Conservation (phyloP, 2,797 vertebrate genomes). For the Synaphobranchus kaupii region DNA sequence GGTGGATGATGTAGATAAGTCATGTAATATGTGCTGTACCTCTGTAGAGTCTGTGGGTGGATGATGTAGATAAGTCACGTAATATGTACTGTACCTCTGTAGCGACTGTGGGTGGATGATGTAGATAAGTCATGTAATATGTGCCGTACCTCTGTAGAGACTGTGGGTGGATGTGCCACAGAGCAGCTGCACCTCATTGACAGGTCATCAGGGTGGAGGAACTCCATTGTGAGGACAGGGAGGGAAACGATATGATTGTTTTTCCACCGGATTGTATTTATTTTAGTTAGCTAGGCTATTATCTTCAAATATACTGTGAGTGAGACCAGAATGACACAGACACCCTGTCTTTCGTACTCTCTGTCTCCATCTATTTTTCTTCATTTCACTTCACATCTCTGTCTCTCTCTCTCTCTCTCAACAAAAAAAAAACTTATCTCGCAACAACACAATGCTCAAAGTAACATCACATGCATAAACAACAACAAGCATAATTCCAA, state of each 20-base stretch:
- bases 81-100: neutral
- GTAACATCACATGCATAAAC: neutral
- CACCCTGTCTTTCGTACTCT: neutral
- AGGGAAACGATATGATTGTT: neutral
- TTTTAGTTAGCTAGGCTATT: neutral
- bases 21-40: neutral
- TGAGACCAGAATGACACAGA: neutral
- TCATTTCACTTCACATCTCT: neutral
- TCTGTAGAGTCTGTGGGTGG: neutral
- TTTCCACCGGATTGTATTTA: neutral
- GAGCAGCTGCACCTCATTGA: neutral
- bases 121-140: conserved; percentile 7
- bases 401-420: neutral
- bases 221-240: neutral
- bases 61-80: neutral
- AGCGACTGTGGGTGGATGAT: neutral
- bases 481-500: neutral
- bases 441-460: too few species aligned
- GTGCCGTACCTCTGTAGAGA: neutral
- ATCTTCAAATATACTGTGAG: neutral
- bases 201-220: neutral
- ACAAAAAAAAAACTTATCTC: neutral
- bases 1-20: conserved; percentile 13
- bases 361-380: neutral
- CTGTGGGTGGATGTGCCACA: neutral